These are phyloP conservation scores for Apus apus DNA, from an alignment of 2,113 vertebrate species.

Conservation along the genomic window DNA sequence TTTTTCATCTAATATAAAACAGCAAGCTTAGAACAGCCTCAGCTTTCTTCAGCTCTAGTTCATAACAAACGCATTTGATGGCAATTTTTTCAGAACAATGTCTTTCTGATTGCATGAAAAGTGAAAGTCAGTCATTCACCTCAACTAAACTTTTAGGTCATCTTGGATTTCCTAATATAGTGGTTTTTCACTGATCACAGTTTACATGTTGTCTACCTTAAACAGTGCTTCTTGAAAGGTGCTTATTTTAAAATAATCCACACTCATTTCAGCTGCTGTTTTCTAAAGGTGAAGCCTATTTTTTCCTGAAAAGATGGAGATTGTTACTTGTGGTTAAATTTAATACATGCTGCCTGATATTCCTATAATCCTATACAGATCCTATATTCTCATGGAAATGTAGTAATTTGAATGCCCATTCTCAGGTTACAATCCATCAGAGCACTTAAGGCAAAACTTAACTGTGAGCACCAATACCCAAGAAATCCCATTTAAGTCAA, in stretches of 20 bases:
- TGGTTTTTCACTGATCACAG: neutral
- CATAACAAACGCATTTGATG: neutral
- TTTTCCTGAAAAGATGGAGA: neutral
- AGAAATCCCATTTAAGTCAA: neutral
- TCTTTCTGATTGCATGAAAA: conserved; percentile 19
- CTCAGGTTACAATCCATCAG: neutral
- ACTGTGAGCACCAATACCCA: neutral
- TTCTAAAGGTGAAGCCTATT: neutral
- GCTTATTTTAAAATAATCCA: neutral
- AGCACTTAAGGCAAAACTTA: neutral
- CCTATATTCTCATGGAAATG: neutral
- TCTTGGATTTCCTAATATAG: neutral
- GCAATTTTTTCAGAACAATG: conserved; percentile 17
- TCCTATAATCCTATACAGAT: neutral
- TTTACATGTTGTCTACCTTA: neutral
- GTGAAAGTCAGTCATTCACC: neutral
- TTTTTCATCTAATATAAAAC: conserved; percentile 8
- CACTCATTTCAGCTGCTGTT: neutral
- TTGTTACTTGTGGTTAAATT: neutral
- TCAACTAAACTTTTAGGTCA: neutral
- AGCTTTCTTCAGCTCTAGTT: neutral
- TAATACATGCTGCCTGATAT: too few relatives aligned
- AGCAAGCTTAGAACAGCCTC: neutral
- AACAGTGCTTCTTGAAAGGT: neutral
- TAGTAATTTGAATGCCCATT: neutral